These are phyloP conservation scores for Phaethon lepturus DNA, from an alignment of 2,113 vertebrate species.

Conservation along the genomic window DNA sequence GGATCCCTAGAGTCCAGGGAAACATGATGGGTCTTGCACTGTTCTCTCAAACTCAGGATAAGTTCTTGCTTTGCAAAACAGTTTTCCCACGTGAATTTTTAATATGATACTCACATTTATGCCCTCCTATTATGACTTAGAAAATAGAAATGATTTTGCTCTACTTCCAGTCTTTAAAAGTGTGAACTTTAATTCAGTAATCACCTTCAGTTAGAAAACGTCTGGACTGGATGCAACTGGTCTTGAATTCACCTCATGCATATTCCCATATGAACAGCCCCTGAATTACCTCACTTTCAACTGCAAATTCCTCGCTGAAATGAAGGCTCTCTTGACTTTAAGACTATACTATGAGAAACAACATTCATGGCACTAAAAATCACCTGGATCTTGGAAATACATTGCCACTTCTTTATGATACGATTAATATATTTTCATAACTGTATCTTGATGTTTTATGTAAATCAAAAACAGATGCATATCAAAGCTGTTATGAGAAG, in stretches of 20 bases:
- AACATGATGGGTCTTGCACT: neutral
- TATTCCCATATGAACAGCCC: neutral
- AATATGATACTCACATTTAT: neutral
- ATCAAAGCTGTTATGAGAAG: neutral
- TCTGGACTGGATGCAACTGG: neutral
- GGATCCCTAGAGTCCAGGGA: neutral
- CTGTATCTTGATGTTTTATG: neutral
- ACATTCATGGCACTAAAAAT: neutral
- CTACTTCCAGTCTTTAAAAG: neutral
- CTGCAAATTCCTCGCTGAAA: neutral
- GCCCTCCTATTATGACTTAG: neutral
- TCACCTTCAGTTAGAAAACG: neutral
- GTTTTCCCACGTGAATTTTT: neutral
- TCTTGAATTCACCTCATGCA: neutral
- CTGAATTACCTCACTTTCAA: neutral
- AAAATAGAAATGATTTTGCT: neutral
- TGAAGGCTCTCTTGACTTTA: neutral
- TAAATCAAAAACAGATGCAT: neutral
- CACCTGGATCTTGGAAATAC: neutral
- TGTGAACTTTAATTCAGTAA: neutral
- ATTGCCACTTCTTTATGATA: neutral
- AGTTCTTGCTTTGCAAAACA: neutral
- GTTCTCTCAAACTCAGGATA: neutral
- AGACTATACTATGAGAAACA: neutral
- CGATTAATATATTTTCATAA: neutral